Conservation (phyloP, 2,888 invertebrate species). For the Drosophila maculinotata region DNA sequence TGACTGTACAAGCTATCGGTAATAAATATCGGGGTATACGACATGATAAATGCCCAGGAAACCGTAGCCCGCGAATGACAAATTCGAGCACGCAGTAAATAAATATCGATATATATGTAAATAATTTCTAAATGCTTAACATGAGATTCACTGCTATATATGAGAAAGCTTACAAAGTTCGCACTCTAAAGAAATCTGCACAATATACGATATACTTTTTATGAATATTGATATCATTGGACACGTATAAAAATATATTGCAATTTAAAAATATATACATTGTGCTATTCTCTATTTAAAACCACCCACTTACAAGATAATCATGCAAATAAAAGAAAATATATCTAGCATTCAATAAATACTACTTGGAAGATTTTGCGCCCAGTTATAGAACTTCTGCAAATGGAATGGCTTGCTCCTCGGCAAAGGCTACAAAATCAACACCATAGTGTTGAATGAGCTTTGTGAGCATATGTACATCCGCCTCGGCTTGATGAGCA, state of each 20-base stretch:
- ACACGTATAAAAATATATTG: slow-evolving; percentile 27
- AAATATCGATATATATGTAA: slow-evolving; percentile 27
- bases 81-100: neutral
- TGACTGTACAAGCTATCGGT: slow-evolving; percentile 26
- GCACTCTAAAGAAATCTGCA: too few relatives aligned
- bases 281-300: too few relatives aligned
- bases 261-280: slow-evolving; percentile 1
- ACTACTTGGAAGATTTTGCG: slow-evolving; percentile 1
- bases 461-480: slow-evolving; percentile 88
- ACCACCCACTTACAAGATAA: neutral
- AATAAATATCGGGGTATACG: neutral
- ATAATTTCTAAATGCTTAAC: too few relatives aligned
- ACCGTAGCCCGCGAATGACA: too few relatives aligned
- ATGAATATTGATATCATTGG: too few relatives aligned
- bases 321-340: slow-evolving; percentile 9
- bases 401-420: slow-evolving; percentile 77
- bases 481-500: slow-evolving; percentile 89
- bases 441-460: slow-evolving; percentile 87
- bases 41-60: too few relatives aligned
- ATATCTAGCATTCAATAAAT: neutral
- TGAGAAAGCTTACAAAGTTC: too few relatives aligned
- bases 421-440: slow-evolving; percentile 87
- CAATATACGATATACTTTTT: too few relatives aligned
- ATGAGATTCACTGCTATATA: too few relatives aligned
- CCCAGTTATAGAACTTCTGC: slow-evolving; percentile 60